A percentile compares a stretch with the other conserved stretches of the same genome.
Evolutionary conservation across 2,113 vertebrate genomes (phyloP).

Genomic region (Zootoca vivipara): DNA sequence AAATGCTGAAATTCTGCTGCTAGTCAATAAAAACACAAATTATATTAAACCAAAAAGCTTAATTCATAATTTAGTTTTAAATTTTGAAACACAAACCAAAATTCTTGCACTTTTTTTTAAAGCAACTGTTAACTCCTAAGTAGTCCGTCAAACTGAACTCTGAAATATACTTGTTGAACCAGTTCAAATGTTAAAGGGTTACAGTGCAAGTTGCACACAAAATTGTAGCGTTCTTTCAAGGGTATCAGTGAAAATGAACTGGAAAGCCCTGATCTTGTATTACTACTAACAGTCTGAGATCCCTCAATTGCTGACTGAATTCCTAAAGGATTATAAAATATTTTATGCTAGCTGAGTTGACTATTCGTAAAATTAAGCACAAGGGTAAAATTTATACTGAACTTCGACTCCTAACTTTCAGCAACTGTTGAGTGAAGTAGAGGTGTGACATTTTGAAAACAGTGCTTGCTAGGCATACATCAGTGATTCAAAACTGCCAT

Average conservation of each 20-base stretch:
- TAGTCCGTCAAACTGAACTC: not conserved
- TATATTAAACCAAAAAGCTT: constrained; percentile 83
- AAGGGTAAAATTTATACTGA: not conserved
- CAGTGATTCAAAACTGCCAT: not conserved
- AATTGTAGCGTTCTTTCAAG: not conserved
- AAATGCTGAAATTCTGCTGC: constrained; percentile 91
- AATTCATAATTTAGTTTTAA: constrained; percentile 68
- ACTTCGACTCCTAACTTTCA: not conserved
- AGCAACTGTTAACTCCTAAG: not conserved
- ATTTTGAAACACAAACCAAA: constrained; percentile 52
- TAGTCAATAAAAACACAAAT: constrained; percentile 96
- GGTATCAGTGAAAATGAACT: not conserved
- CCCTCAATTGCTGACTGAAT: not conserved
- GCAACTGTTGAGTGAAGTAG: not conserved
- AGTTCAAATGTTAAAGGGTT: constrained; percentile 40
- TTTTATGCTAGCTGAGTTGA: not conserved
- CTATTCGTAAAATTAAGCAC: not conserved
- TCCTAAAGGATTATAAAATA: not conserved
- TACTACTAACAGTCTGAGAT: not conserved
- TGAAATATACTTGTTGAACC: constrained; percentile 11
- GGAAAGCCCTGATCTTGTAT: not conserved
- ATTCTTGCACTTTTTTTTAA: constrained; percentile 52
- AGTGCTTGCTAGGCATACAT: not conserved
- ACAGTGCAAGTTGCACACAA: constrained; percentile 49
- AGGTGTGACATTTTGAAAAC: not conserved